Percentiles rank a stretch among this genome's conserved stretches.
phyloP scores from a whole-genome alignment of 2,113 vertebrate species.

The Hymenochirus boettgeri region DNA sequence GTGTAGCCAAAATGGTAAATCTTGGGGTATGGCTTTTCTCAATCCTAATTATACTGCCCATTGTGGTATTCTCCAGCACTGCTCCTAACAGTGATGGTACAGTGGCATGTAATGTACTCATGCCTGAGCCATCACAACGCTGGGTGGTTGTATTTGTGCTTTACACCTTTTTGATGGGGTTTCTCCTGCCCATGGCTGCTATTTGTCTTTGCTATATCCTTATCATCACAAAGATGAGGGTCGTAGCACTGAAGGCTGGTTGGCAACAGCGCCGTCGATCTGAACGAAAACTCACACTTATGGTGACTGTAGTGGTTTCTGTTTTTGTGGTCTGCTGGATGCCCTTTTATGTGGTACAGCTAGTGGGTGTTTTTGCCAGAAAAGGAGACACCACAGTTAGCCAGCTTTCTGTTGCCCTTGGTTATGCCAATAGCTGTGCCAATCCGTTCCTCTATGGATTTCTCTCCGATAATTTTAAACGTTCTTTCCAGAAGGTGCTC shows the following conservation, averaged over 20 bases:
- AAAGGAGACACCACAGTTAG: slow-evolving; percentile 81
- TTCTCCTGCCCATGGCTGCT: slow-evolving; percentile 81
- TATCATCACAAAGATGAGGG: slow-evolving; percentile 83
- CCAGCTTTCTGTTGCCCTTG: slow-evolving; percentile 81
- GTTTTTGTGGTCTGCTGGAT: slow-evolving; percentile 91
- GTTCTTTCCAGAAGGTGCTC: slow-evolving; percentile 82
- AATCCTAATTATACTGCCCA: slow-evolving; percentile 80
- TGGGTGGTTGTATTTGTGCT: slow-evolving; percentile 84
- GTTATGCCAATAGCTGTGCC: slow-evolving; percentile 87
- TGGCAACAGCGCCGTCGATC: slow-evolving; percentile 87
- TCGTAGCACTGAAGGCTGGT: slow-evolving; percentile 84
- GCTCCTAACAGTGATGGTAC: slow-evolving; percentile 80
- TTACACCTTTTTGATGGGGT: slow-evolving; percentile 85
- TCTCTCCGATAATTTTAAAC: slow-evolving; percentile 86
- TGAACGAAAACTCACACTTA: slow-evolving; percentile 82
- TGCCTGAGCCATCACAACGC: slow-evolving; percentile 77
- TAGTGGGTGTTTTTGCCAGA: slow-evolving; percentile 80
- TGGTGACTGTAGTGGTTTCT: slow-evolving; percentile 88
- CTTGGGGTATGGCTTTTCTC: slow-evolving; percentile 81
- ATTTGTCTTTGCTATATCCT: slow-evolving; percentile 87
- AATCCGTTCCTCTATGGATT: slow-evolving; percentile 88
- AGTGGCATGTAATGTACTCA: slow-evolving; percentile 84
- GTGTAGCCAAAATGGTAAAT: slow-evolving; percentile 82
- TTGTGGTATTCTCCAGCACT: slow-evolving; percentile 80
- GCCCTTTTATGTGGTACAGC: slow-evolving; percentile 85